Evolutionary conservation across 2,797 vertebrate species (phyloP), one percentile per base, ranked within the genome.

Genomic region (Adelosebastes latens): DNA sequence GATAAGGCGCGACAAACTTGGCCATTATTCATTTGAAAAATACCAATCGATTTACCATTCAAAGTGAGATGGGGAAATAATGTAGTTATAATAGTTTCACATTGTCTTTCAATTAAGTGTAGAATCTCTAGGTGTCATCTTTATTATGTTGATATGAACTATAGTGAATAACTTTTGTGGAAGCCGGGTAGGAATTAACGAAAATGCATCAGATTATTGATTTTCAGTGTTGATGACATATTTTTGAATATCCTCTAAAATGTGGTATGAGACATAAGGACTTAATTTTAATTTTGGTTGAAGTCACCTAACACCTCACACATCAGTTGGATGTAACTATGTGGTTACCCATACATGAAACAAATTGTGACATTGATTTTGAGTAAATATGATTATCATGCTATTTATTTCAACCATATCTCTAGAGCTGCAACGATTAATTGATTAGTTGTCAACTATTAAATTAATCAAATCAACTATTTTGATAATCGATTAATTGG

Each of bases 251-350:
- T 27, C 2, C 1, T 18, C 31, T 55, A 3, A 13, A 49, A 39
- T 56, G 12, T 5, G 0, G 16, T n/a, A 0, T 29, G 7, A 53
- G 10, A 52, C 14, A 24, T 39, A 9, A 14, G 2, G 1, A 59
- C 10, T 25, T 4, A 0, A 62, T 34, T 62, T 34, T 2, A 0
- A 32, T n/a, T 1, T 34, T 22, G 1, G 4, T 25, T 2, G 12
- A 14, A 14, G 18, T 14, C 13, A 4, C 3, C n/a, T 11, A 13
- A 6, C 18, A 10, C 2, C 20, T 10, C 11, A 5, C 16, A 29
- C 12, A 16, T 64, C 5, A 22, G 16, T 7, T 8, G 7, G 32
- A 55, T 29, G 16, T 24, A 32, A 46, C n/a, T 10, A 6, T 25
- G 18, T 14, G 9, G 13, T 14, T 56, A 6, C 27, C 8, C 14